These are phyloP conservation scores for Pipa parva DNA, from an alignment of 2,113 vertebrate species.

Conservation along the genomic window DNA sequence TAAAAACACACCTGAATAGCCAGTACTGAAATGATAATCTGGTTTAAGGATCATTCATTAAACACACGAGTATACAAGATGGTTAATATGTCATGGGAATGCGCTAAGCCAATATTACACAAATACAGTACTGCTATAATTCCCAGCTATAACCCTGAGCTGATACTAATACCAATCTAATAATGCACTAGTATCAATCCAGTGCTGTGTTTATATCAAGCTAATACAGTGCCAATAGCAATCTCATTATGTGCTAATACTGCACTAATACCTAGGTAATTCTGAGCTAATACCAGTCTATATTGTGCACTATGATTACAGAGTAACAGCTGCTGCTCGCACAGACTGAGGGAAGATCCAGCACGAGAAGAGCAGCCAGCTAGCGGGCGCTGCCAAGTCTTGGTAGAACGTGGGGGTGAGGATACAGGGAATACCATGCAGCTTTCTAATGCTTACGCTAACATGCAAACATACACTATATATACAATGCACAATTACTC, in stretches of 20 bases:
- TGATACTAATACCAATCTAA: no score
- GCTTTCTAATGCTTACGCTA: slow-evolving; percentile 6
- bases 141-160: no score
- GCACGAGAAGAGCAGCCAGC: slow-evolving; percentile 30
- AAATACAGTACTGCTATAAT: no score
- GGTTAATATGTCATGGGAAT: no score
- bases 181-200: not conserved
- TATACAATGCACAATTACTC: not conserved
- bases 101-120: no score
- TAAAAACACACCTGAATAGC: no score
- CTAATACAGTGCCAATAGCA: not conserved
- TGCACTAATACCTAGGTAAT: not conserved
- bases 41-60: no score
- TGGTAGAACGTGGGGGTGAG: slow-evolving; percentile 32
- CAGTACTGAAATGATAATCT: no score
- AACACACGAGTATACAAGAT: no score
- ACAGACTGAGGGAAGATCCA: slow-evolving; percentile 33
- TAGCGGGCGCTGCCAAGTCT: slow-evolving; percentile 10
- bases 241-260: not conserved
- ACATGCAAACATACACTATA: not conserved
- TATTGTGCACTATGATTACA: not conserved
- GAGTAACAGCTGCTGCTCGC: slow-evolving; percentile 24
- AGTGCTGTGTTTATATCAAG: not conserved
- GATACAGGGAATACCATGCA: slow-evolving; percentile 34
- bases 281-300: not conserved